Conservation (phyloP, 2,888 invertebrate species). For the Dryocosmus kuriphilus region DNA sequence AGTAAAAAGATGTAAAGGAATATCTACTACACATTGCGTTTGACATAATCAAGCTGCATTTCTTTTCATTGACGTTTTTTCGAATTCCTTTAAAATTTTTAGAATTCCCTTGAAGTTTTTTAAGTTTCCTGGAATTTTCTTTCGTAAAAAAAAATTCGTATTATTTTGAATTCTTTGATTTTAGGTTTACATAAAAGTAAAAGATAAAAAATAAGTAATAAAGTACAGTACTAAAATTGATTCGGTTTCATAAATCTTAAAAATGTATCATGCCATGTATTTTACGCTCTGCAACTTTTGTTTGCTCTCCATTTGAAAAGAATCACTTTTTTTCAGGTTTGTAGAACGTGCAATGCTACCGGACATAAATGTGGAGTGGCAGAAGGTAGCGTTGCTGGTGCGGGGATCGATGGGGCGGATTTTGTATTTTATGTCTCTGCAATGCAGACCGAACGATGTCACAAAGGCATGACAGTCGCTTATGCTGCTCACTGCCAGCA, state of each 20-base stretch:
- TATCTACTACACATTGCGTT: no score
- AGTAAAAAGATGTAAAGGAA: no score
- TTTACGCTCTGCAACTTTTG: not conserved
- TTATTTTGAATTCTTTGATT: no score
- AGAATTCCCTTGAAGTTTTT: no score
- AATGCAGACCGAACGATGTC: conserved; percentile 94
- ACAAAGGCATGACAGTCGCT: conserved; percentile 93
- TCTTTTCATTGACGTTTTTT: no score
- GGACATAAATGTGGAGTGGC: conserved; percentile 88
- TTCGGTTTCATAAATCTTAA: not conserved
- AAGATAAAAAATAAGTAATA: not conserved
- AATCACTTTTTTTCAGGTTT: conserved; percentile 81
- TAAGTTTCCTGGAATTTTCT: no score
- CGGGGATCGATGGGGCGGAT: conserved; percentile 90
- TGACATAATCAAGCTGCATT: no score
- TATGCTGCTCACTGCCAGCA: conserved; percentile 99
- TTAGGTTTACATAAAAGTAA: no score
- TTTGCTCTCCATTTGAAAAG: conserved; percentile 21
- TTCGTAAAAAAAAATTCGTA: no score
- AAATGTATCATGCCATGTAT: not conserved
- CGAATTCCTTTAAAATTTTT: no score
- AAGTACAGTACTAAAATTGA: not conserved
- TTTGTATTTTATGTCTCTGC: conserved; percentile 98
- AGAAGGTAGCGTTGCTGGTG: conserved; percentile 79
- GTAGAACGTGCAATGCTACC: conserved; percentile 91